Conservation (phyloP, 2,888 invertebrate species). For the Lycia hirtaria region DNA sequence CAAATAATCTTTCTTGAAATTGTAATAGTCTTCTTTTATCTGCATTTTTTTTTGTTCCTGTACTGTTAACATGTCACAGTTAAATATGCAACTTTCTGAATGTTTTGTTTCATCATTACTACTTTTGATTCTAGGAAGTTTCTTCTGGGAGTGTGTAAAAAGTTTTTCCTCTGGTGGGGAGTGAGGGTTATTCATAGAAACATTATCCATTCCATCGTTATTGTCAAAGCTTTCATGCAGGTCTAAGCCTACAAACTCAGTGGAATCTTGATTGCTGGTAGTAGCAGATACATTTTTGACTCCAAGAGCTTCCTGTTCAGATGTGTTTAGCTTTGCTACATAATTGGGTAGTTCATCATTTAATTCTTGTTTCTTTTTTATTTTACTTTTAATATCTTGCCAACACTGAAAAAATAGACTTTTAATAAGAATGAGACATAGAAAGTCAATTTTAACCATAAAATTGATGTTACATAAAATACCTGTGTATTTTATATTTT, state of each 20-base stretch:
- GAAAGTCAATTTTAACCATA: too few species aligned
- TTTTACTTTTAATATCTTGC: slow-evolving; percentile 74
- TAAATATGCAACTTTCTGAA: slow-evolving; percentile 62
- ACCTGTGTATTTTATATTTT: too few species aligned
- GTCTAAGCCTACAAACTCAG: slow-evolving; percentile 62
- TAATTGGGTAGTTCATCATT: slow-evolving; percentile 57
- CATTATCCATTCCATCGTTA: slow-evolving; percentile 2
- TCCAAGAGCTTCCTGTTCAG: slow-evolving; percentile 67
- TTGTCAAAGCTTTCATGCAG: slow-evolving; percentile 49
- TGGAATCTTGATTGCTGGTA: slow-evolving; percentile 54
- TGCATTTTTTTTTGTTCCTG: slow-evolving; percentile 70
- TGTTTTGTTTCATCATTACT: slow-evolving; percentile 54
- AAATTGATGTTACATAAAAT: too few species aligned
- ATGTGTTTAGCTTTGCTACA: slow-evolving; percentile 55
- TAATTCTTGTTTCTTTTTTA: slow-evolving; percentile 63
- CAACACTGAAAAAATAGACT: slow-evolving; percentile 67
- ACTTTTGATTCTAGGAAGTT: slow-evolving; percentile 45
- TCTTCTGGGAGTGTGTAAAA: slow-evolving; percentile 43
- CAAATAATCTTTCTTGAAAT: slow-evolving; percentile 76
- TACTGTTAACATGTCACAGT: slow-evolving; percentile 68
- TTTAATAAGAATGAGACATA: not conserved
- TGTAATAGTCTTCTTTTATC: slow-evolving; percentile 74
- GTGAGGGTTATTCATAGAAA: slow-evolving; percentile 62
- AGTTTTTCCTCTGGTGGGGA: slow-evolving; percentile 65
- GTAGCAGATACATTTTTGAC: slow-evolving; percentile 58